These are phyloP conservation scores for Sylvicola fuscatus DNA, from an alignment of 2,888 invertebrate species.

Conservation along the genomic window DNA sequence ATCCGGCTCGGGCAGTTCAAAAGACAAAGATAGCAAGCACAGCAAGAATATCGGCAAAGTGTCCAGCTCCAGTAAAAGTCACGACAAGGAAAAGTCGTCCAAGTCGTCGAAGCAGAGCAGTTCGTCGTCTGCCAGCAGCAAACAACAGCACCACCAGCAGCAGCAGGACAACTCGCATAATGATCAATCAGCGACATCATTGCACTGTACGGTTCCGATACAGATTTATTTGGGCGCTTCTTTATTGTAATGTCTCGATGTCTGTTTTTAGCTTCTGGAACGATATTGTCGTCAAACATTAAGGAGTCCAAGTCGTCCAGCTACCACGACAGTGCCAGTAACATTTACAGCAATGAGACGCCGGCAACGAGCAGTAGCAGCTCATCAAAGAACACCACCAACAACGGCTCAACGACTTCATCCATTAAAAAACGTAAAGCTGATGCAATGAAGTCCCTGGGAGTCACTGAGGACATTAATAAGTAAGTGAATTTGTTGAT, in stretches of 20 bases:
- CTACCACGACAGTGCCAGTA: too few species aligned
- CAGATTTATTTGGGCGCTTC: too few species aligned
- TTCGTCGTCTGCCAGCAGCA: neutral
- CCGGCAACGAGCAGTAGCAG: too few species aligned
- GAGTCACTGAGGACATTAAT: too few species aligned
- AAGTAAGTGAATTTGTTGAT: too few species aligned
- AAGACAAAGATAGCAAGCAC: conserved; percentile 25
- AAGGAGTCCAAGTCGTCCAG: conserved; percentile 1
- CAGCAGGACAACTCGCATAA: conserved; percentile 6
- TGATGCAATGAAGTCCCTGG: too few species aligned
- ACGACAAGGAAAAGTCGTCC: conserved; percentile 22
- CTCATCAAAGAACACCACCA: conserved; percentile 4
- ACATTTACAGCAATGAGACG: too few species aligned
- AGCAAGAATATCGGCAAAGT: conserved; percentile 19
- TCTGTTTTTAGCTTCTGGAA: neutral
- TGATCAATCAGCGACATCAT: conserved; percentile 10
- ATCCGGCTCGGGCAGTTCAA: conserved; percentile 13
- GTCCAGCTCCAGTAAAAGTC: conserved; percentile 20
- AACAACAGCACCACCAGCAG: conserved; percentile 8
- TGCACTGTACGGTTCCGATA: too few species aligned
- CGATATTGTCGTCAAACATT: too few species aligned
- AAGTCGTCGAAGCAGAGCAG: conserved; percentile 17
- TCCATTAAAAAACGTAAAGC: too few species aligned
- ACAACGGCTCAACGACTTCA: conserved; percentile 1
- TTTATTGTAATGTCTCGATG: too few species aligned